Conservation (phyloP, 1,140 invertebrate species). For the Oedothorax gibbosus region DNA sequence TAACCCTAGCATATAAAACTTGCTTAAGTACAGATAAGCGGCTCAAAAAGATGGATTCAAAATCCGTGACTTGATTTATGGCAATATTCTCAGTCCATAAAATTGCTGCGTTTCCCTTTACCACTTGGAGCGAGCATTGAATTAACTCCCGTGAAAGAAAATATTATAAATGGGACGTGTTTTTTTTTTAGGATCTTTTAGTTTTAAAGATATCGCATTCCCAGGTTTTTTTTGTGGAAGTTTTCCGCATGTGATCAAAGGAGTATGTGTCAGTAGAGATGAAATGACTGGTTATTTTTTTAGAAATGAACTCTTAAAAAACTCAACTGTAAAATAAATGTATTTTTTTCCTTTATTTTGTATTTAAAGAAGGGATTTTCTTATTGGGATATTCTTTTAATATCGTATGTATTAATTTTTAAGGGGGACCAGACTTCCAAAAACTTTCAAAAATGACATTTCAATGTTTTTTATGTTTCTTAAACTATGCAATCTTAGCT, state of each 20-base stretch:
- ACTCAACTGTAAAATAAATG: not conserved
- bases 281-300: not conserved
- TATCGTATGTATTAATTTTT: not conserved
- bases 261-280: constrained; percentile 28
- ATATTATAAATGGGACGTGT: constrained; percentile 35
- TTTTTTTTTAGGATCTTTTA: not conserved
- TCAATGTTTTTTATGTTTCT: no score
- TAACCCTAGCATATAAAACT: constrained; percentile 56
- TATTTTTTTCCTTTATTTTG: not conserved
- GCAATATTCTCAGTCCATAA: constrained; percentile 55
- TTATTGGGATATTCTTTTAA: not conserved
- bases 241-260: not conserved
- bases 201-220: not conserved
- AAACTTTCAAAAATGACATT: no score
- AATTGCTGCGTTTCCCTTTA: constrained; percentile 49
- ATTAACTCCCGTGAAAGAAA: constrained; percentile 37
- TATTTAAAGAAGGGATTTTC: not conserved
- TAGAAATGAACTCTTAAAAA: not conserved
- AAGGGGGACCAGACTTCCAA: no score
- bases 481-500: no score
- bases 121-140: constrained; percentile 45
- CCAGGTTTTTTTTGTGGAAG: not conserved
- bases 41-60: constrained; percentile 56
- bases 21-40: constrained; percentile 56
- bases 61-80: constrained; percentile 58